Conservation (phyloP, 2,888 invertebrate genomes). For the Drosophila testacea region DNA sequence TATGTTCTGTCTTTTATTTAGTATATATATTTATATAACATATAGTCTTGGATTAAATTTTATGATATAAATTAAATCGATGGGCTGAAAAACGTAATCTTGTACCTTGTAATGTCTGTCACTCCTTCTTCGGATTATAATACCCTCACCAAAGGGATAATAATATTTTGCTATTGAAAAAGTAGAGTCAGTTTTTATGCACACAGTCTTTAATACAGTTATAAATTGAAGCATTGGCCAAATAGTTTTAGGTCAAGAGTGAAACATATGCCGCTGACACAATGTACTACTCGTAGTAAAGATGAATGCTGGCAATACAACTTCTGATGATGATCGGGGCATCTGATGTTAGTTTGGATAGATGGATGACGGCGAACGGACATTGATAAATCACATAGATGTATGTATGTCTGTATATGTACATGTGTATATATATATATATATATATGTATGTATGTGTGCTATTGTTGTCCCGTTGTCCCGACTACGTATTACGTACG, state of each 20-base stretch:
- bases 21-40: no score
- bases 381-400: slow-evolving; percentile 76
- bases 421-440: not conserved
- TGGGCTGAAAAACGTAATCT: no score
- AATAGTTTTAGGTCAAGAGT: slow-evolving; percentile 50
- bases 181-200: not conserved
- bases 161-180: no score
- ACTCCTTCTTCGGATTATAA: no score
- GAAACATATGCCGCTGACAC: slow-evolving; percentile 71
- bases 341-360: slow-evolving; percentile 55
- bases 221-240: slow-evolving; percentile 34
- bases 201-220: slow-evolving; percentile 32
- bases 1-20: no score
- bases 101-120: no score
- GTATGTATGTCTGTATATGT: not conserved
- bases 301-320: slow-evolving; percentile 31
- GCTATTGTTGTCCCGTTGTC: slow-evolving; percentile 25
- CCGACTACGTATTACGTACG: not conserved
- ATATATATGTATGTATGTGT: slow-evolving; percentile 5
- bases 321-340: slow-evolving; percentile 8
- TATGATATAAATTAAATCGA: no score
- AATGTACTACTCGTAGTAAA: slow-evolving; percentile 12
- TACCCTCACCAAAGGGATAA: no score
- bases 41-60: no score
- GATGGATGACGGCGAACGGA: slow-evolving; percentile 70